Conservation (phyloP, 1,140 invertebrate genomes). For the Drosophila pachea region DNA sequence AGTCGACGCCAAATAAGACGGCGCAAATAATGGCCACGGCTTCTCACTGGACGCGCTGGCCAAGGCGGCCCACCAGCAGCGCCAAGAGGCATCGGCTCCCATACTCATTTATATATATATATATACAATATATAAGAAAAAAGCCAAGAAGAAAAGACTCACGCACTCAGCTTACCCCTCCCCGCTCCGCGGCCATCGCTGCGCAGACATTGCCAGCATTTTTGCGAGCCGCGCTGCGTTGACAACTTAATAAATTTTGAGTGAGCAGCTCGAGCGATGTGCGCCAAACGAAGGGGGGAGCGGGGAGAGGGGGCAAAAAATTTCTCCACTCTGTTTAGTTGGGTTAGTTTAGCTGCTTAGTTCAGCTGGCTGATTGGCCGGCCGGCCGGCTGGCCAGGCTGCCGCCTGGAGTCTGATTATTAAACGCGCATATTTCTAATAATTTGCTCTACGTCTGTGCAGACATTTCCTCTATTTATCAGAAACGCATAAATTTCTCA, state of each 20-base stretch:
- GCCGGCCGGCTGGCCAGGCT: background rate
- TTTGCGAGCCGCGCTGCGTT: conserved; percentile 56
- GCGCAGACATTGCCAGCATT: conserved; percentile 65
- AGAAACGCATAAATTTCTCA: conserved; percentile 77
- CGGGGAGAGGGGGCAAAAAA: conserved; percentile 22
- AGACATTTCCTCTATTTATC: conserved; percentile 76
- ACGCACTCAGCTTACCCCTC: background rate
- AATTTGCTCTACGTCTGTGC: conserved; percentile 56
- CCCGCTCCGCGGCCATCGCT: background rate
- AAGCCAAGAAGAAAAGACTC: conserved; percentile 7
- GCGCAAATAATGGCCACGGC: conserved; percentile 49
- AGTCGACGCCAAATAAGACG: conserved; percentile 48
- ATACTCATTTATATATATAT: conserved; percentile 1
- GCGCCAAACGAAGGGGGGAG: conserved; percentile 9
- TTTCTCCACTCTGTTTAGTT: conserved; percentile 57
- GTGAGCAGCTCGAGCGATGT: conserved; percentile 33
- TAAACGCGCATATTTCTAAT: conserved; percentile 76
- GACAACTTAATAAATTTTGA: conserved; percentile 78
- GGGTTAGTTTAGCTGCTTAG: conserved; percentile 27
- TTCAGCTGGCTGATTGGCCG: background rate
- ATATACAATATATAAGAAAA: conserved; percentile 8
- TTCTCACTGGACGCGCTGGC: conserved; percentile 29
- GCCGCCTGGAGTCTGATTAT: conserved; percentile 33
- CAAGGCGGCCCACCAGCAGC: conserved; percentile 43
- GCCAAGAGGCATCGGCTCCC: conserved; percentile 14